Percentiles rank a stretch among this genome's conserved stretches.
These are phyloP conservation scores for Pangasianodon gigas DNA, from an alignment of 2,113 vertebrate species.

Conservation along the genomic window DNA sequence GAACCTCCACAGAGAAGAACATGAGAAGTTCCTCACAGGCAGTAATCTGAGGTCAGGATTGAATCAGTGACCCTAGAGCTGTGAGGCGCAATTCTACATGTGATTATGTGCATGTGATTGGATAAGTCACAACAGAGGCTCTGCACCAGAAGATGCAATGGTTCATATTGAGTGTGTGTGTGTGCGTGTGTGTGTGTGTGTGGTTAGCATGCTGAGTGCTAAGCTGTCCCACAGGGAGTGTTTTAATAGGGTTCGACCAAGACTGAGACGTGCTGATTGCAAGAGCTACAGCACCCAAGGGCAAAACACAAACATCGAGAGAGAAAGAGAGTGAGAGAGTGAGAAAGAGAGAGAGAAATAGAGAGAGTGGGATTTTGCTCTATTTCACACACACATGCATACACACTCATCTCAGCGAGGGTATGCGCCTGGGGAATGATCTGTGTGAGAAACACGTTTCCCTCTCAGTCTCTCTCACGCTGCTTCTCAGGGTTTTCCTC, in stretches of 20 bases:
- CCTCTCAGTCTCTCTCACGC: background rate
- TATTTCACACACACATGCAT: background rate
- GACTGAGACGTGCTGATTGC: conserved; percentile 24
- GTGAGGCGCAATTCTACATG: too few species aligned
- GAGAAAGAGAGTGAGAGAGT: background rate
- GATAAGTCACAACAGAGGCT: background rate
- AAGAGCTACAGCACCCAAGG: conserved; percentile 14
- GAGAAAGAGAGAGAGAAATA: background rate
- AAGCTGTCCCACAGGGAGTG: conserved; percentile 13
- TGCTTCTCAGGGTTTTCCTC: conserved; percentile 12
- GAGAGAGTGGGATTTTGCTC: background rate
- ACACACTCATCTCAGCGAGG: background rate
- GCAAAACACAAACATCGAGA: conserved; percentile 4
- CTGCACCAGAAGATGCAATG: background rate
- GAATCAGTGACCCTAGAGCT: background rate
- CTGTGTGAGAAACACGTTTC: conserved; percentile 1
- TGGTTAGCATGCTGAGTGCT: conserved; percentile 5
- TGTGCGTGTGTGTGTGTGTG: conserved; percentile 11
- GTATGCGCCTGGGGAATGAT: background rate
- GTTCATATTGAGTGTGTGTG: conserved; percentile 19
- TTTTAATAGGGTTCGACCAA: conserved; percentile 20
- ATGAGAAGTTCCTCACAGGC: background rate
- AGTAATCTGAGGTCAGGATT: background rate
- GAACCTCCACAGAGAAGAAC: background rate
- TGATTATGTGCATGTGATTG: background rate